Evolutionary conservation across 2,888 invertebrate genomes (phyloP).

Genomic region (Epistrophe grossulariae): DNA sequence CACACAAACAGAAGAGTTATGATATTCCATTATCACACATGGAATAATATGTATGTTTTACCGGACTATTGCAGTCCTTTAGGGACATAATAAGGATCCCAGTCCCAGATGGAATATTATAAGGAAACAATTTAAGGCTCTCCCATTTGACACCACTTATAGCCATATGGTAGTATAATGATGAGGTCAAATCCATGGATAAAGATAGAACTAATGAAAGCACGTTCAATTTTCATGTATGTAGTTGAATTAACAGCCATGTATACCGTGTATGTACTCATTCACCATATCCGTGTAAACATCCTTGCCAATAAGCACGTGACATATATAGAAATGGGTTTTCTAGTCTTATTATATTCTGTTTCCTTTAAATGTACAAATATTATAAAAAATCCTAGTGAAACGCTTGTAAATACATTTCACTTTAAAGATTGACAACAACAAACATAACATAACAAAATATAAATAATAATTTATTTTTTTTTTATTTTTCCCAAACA

Average conservation of each 20-base stretch:
- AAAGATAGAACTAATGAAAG: slow-evolving; percentile 29
- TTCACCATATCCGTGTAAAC: not conserved
- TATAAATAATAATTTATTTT: not conserved
- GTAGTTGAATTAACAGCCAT: not conserved
- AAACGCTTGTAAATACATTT: not conserved
- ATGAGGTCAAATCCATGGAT: slow-evolving; percentile 20
- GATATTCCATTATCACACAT: slow-evolving; percentile 15
- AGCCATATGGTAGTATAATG: slow-evolving; percentile 5
- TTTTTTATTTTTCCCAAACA: not conserved
- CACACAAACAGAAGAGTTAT: slow-evolving; percentile 3
- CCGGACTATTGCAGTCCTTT: slow-evolving; percentile 4
- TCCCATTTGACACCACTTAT: slow-evolving; percentile 38
- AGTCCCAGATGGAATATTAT: slow-evolving; percentile 2
- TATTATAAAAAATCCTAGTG: too few species aligned
- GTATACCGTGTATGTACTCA: not conserved
- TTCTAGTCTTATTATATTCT: not conserved
- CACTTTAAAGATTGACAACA: not conserved
- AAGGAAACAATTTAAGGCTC: slow-evolving; percentile 20
- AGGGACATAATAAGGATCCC: not conserved
- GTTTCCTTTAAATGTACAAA: not conserved
- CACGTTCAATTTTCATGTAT: slow-evolving; percentile 14
- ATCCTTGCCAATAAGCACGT: slow-evolving; percentile 20
- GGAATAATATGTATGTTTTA: not conserved
- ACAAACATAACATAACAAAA: slow-evolving; percentile 1
- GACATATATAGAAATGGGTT: not conserved